These are phyloP conservation scores for Platysteira castanea DNA, from an alignment of 2,113 vertebrate genomes.

Conservation along the genomic window DNA sequence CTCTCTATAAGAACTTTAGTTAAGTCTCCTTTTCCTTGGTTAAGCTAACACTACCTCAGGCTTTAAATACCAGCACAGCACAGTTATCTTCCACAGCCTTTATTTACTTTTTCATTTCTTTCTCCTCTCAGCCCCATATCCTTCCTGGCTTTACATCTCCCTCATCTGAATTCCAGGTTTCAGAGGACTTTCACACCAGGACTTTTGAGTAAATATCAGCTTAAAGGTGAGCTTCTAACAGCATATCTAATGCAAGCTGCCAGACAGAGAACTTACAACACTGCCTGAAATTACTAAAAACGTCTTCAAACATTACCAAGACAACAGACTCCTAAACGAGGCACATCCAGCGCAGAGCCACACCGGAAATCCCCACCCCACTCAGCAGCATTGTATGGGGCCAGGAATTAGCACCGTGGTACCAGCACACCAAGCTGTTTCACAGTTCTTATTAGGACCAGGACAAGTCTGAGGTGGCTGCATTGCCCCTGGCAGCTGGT, in stretches of 20 bases:
- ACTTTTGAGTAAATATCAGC: background rate
- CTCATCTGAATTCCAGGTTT: background rate
- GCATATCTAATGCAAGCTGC: background rate
- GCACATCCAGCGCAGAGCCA: background rate
- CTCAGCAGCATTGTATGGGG: background rate
- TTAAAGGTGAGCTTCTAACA: background rate
- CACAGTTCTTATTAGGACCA: background rate
- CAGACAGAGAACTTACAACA: background rate
- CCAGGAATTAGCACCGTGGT: background rate
- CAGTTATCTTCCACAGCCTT: background rate
- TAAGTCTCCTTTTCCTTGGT: background rate
- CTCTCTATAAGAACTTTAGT: background rate
- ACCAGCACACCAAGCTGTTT: background rate
- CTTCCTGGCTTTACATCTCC: background rate
- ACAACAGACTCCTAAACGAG: background rate
- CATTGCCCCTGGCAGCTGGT: background rate
- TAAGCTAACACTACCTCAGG: background rate
- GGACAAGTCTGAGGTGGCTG: background rate
- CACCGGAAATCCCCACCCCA: fast-evolving
- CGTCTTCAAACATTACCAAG: background rate
- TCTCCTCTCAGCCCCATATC: background rate
- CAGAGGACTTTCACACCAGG: background rate
- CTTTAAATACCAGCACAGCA: background rate
- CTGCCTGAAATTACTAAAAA: background rate
- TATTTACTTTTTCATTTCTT: background rate